phyloP scores from a whole-genome alignment of 2,888 invertebrate genomes.

The Drosophila helvetica region DNA sequence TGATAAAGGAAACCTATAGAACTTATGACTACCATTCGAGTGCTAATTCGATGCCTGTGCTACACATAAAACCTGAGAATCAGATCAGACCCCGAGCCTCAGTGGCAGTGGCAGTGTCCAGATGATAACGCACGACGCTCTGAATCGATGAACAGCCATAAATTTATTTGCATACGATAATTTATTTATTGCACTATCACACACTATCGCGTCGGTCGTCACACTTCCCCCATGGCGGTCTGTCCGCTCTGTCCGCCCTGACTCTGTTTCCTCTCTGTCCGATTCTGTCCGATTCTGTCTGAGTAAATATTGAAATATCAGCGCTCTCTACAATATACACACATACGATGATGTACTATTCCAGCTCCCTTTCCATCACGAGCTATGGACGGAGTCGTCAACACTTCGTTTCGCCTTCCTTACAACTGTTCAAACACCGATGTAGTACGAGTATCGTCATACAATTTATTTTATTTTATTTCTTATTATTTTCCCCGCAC shows the following conservation, averaged over 20 bases:
- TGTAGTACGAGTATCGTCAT: conserved; percentile 37
- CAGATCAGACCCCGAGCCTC: conserved; percentile 17
- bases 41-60: conserved; percentile 67
- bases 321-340: not conserved
- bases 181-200: conserved; percentile 65
- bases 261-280: not conserved
- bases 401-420: conserved; percentile 55
- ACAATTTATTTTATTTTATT: conserved; percentile 30
- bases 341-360: not conserved
- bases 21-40: conserved; percentile 25
- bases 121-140: conserved; percentile 50
- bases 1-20: conserved; percentile 31
- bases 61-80: conserved; percentile 59
- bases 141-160: conserved; percentile 45
- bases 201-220: conserved; percentile 16
- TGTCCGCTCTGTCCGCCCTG: not conserved
- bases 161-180: conserved; percentile 73
- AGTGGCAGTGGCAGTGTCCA: conserved; percentile 33
- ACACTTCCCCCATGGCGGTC: conserved; percentile 8
- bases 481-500: conserved; percentile 47
- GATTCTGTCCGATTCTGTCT: not conserved
- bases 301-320: conserved; percentile 41
- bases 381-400: conserved; percentile 19
- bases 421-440: conserved; percentile 72
- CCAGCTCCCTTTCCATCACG: conserved; percentile 12